Percentiles rank a stretch among this genome's conserved stretches.
phyloP scores from a whole-genome alignment of 2,797 vertebrate genomes.

The Sebastolobus alascanus region DNA sequence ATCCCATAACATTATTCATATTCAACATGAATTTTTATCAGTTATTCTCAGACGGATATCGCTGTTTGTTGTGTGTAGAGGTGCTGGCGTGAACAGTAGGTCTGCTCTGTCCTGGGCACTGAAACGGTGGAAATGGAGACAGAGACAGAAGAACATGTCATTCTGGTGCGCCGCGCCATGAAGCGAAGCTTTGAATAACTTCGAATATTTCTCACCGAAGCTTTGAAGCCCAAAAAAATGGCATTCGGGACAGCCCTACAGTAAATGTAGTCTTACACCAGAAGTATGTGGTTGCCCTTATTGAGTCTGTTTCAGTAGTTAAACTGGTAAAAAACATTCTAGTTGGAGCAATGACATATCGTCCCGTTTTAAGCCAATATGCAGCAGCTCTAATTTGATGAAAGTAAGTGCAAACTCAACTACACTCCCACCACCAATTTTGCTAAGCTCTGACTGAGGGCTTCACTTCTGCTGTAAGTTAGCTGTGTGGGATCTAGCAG shows the following conservation, averaged over 20 bases:
- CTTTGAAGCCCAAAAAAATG: too few relatives aligned
- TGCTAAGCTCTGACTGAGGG: slow-evolving; percentile 17
- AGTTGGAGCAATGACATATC: not conserved
- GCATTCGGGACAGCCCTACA: not conserved
- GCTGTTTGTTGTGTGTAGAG: too few relatives aligned
- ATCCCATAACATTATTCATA: too few relatives aligned
- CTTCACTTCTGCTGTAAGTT: slow-evolving; percentile 28
- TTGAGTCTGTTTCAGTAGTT: not conserved
- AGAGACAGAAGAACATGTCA: too few relatives aligned
- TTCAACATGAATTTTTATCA: too few relatives aligned
- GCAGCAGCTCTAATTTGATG: not conserved
- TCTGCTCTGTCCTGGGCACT: too few relatives aligned
- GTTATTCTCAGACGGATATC: too few relatives aligned
- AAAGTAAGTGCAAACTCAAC: slow-evolving; percentile 12
- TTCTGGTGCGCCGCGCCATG: accelerated
- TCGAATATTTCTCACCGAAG: too few relatives aligned
- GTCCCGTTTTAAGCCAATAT: not conserved
- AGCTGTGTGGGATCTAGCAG: slow-evolving; percentile 67
- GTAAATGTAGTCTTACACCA: not conserved
- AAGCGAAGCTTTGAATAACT: too few relatives aligned
- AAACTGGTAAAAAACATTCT: not conserved
- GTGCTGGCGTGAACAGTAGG: too few relatives aligned
- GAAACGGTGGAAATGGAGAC: too few relatives aligned
- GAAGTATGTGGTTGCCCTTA: not conserved
- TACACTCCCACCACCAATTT: slow-evolving; percentile 31